Conservation (phyloP, 2,113 vertebrate species). For the Prochilodus magdalenae region DNA sequence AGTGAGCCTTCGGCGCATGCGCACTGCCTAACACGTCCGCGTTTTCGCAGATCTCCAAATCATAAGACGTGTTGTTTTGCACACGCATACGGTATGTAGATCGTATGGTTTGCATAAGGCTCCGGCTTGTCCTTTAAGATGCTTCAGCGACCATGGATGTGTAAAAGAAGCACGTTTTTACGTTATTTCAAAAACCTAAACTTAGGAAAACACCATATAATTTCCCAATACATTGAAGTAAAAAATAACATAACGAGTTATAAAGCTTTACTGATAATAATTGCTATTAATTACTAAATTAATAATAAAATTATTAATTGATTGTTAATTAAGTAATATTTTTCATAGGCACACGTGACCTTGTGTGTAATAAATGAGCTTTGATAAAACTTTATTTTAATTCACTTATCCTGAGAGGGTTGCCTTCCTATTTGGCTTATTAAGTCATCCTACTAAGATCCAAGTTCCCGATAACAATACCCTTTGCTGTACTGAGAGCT, state of each 20-base stretch:
- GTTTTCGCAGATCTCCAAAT: not conserved
- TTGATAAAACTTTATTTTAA: not conserved
- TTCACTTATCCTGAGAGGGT: too few relatives aligned
- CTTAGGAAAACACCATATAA: too few relatives aligned
- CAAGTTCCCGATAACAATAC: not conserved
- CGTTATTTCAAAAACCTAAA: too few relatives aligned
- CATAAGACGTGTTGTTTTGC: not conserved
- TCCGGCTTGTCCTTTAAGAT: not conserved
- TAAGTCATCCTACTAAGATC: not conserved
- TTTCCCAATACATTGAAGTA: too few relatives aligned
- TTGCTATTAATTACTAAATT: not conserved
- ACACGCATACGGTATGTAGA: not conserved
- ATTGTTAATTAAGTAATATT: too few relatives aligned
- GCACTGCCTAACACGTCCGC: not conserved
- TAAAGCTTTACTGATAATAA: not conserved
- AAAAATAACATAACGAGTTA: not conserved
- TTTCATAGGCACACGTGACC: not conserved
- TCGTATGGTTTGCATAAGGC: not conserved
- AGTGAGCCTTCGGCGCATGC: slow-evolving; percentile 25
- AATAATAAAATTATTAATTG: too few relatives aligned
- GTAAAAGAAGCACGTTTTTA: not conserved
- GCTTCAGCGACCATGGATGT: not conserved
- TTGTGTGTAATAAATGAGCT: not conserved
- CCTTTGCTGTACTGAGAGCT: not conserved
- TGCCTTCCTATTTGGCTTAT: too few relatives aligned